These are phyloP conservation scores for Steinernema carpocapsae DNA, from an alignment of 2,888 invertebrate genomes.

Conservation along the genomic window DNA sequence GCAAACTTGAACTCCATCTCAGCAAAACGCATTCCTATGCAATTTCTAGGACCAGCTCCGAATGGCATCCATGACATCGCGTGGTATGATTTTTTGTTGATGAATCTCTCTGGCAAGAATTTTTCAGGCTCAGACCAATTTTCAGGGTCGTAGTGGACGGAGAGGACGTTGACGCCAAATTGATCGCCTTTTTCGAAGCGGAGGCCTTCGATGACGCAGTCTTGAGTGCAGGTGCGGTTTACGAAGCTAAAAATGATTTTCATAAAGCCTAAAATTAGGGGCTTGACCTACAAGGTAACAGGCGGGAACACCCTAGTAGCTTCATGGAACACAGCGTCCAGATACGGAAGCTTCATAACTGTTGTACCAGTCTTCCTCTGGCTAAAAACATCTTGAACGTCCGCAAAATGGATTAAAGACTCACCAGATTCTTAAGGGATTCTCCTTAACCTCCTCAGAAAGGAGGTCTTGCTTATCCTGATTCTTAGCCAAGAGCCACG, in stretches of 20 bases:
- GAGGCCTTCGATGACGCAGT: not conserved
- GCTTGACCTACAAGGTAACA: not conserved
- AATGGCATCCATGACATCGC: constrained; percentile 37
- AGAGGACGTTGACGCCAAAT: not conserved
- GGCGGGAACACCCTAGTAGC: constrained; percentile 25
- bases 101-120: constrained; percentile 18
- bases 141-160: constrained; percentile 12
- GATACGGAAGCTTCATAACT: constrained; percentile 11
- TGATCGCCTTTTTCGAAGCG: constrained; percentile 1
- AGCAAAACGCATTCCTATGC: constrained; percentile 37
- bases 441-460: constrained; percentile 8
- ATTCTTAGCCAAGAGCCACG: constrained; percentile 71
- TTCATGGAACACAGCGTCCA: constrained; percentile 32
- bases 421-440: not conserved
- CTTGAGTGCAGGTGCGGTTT: constrained; percentile 25
- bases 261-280: too few relatives aligned
- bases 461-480: constrained; percentile 68
- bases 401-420: not conserved
- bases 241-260: not conserved
- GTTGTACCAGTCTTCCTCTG: constrained; percentile 44
- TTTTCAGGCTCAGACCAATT: constrained; percentile 6
- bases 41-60: constrained; percentile 33
- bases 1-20: constrained; percentile 28
- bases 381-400: not conserved
- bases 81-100: not conserved